Evolutionary conservation across 2,797 vertebrate species (phyloP).

Genomic region (Spinus olivaceus): DNA sequence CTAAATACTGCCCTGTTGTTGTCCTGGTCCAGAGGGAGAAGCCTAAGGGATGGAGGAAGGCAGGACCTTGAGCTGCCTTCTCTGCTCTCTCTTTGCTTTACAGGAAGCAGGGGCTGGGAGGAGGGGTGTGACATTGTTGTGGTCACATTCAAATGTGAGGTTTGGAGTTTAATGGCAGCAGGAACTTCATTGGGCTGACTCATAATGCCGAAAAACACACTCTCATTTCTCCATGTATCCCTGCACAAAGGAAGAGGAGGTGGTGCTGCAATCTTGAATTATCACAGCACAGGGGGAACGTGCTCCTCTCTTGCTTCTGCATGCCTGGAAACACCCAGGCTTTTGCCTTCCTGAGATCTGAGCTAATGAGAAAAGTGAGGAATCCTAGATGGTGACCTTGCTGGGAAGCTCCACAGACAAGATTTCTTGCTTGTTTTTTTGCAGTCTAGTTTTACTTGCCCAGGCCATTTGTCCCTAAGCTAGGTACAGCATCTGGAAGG

Average conservation of each 20-base stretch:
- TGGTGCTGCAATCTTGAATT: not conserved
- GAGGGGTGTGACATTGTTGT: not conserved
- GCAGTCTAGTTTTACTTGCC: not conserved
- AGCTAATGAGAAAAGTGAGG: not conserved
- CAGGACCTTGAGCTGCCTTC: not conserved
- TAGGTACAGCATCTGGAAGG: not conserved
- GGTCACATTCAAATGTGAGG: not conserved
- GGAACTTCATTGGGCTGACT: not conserved
- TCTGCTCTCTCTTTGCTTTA: not conserved
- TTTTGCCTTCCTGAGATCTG: not conserved
- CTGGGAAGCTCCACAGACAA: not conserved
- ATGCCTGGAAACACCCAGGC: not conserved
- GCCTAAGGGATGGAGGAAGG: no score
- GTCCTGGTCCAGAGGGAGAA: not conserved
- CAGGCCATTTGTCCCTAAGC: not conserved
- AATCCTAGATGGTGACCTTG: not conserved
- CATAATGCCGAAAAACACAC: not conserved
- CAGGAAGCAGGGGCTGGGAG: not conserved
- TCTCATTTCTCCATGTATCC: not conserved
- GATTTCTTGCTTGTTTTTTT: not conserved
- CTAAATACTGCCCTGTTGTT: not conserved
- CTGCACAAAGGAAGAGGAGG: not conserved
- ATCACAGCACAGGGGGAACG: fast-evolving
- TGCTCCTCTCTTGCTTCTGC: not conserved
- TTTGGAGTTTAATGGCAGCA: not conserved